These are phyloP conservation scores for Salvelinus alpinus DNA, from an alignment of 2,113 vertebrate genomes.

Conservation along the genomic window DNA sequence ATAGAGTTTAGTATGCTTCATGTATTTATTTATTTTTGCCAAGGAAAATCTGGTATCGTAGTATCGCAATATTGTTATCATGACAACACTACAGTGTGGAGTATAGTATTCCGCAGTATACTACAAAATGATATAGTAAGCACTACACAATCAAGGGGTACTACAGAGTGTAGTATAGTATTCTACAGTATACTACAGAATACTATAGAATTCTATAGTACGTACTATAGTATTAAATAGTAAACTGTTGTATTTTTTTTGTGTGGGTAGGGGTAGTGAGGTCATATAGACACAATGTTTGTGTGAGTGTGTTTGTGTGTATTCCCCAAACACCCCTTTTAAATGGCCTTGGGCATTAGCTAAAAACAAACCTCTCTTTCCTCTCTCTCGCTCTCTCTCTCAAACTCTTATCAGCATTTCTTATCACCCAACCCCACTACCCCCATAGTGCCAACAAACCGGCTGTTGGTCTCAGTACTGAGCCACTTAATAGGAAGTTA, in stretches of 20 bases:
- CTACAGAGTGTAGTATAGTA: no score
- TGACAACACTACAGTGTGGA: no score
- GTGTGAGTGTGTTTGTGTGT: slow-evolving; percentile 7
- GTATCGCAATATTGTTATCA: no score
- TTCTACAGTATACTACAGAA: neutral
- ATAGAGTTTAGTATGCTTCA: no score
- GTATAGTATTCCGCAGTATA: no score
- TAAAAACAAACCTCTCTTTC: slow-evolving; percentile 43
- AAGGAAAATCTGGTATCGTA: no score
- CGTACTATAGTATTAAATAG: neutral
- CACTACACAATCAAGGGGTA: no score
- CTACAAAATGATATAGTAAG: no score
- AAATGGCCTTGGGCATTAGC: slow-evolving; percentile 35
- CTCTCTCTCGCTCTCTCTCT: slow-evolving; percentile 34
- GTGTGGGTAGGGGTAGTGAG: no score
- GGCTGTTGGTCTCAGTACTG: slow-evolving; percentile 11
- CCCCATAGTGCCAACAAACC: slow-evolving; percentile 42
- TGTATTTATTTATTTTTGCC: no score
- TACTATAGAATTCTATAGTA: neutral
- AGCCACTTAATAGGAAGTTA: no score
- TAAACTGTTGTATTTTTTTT: no score
- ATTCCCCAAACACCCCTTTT: slow-evolving; percentile 13
- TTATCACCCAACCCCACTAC: neutral
- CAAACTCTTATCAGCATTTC: slow-evolving; percentile 45
- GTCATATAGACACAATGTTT: neutral